A percentile compares a stretch with the other conserved stretches of the same genome.
These are phyloP conservation scores for Catharus ustulatus DNA, from an alignment of 2,797 vertebrate species.

Conservation along the genomic window DNA sequence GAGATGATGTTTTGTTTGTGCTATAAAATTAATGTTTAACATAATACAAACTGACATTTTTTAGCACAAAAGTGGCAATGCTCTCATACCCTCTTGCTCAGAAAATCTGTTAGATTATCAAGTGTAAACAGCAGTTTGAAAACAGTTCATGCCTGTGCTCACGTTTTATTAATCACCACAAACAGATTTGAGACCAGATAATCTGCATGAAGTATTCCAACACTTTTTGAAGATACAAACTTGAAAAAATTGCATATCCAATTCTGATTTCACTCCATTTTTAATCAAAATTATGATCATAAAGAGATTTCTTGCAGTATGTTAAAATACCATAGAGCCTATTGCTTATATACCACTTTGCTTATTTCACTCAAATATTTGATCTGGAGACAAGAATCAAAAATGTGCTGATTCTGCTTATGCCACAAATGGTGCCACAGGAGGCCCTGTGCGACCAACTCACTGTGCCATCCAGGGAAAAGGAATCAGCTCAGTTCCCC, in stretches of 20 bases:
- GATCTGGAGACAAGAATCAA: not conserved
- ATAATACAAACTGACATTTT: not conserved
- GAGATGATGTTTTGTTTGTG: not conserved
- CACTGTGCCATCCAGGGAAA: not conserved
- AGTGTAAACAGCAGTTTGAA: conserved; percentile 17
- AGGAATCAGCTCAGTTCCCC: not conserved
- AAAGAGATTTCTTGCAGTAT: not conserved
- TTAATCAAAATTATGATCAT: not conserved
- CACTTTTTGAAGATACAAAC: not conserved
- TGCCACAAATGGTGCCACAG: not conserved
- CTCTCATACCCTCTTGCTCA: not conserved
- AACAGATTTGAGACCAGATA: not conserved
- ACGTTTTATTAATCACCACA: conserved; percentile 21
- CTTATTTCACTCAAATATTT: not conserved
- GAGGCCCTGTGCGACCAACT: not conserved
- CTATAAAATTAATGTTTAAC: not conserved
- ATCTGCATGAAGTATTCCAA: not conserved
- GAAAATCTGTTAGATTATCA: conserved; percentile 23
- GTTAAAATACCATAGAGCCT: not conserved
- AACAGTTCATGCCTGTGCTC: not conserved
- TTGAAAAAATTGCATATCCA: not conserved
- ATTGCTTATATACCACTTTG: not conserved
- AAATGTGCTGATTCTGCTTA: not conserved
- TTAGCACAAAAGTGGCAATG: not conserved
- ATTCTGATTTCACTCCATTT: not conserved